phyloP scores from a whole-genome alignment of 1,140 invertebrate species.

The Gryllus bimaculatus region DNA sequence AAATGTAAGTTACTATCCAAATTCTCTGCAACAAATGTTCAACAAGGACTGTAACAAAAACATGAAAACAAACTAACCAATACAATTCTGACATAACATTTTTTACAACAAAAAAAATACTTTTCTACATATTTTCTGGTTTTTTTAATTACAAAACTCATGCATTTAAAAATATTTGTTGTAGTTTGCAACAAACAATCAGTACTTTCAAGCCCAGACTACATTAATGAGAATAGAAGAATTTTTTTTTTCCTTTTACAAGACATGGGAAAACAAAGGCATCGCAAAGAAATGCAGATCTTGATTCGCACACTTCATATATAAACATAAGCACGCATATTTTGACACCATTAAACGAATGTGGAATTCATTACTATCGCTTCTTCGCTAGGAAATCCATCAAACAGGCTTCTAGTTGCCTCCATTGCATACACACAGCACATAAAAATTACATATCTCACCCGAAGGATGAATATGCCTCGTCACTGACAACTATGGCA shows the following conservation, averaged over 20 bases:
- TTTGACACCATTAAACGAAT: not conserved
- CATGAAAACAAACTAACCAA: no score
- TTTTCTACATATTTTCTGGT: no score
- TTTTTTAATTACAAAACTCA: no score
- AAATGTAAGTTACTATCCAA: no score
- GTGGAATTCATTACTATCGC: not conserved
- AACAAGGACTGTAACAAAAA: no score
- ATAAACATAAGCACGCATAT: not conserved
- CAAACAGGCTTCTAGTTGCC: constrained; percentile 9
- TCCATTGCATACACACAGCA: constrained; percentile 1
- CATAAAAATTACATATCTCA: constrained; percentile 17
- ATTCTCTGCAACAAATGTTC: no score
- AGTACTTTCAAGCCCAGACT: no score
- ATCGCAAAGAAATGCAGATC: not conserved
- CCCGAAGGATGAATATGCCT: not conserved
- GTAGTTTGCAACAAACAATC: no score
- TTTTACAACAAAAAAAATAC: no score
- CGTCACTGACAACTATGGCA: not conserved
- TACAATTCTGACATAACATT: no score
- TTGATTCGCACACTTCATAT: not conserved
- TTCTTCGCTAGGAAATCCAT: not conserved
- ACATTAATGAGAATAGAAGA: not conserved
- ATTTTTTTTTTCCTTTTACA: not conserved
- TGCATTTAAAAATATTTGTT: no score
- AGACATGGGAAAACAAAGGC: not conserved